Percentiles rank a stretch among this genome's conserved stretches.
These are phyloP conservation scores for Meles meles DNA, from an alignment of 2,113 vertebrate genomes.

Conservation along the genomic window DNA sequence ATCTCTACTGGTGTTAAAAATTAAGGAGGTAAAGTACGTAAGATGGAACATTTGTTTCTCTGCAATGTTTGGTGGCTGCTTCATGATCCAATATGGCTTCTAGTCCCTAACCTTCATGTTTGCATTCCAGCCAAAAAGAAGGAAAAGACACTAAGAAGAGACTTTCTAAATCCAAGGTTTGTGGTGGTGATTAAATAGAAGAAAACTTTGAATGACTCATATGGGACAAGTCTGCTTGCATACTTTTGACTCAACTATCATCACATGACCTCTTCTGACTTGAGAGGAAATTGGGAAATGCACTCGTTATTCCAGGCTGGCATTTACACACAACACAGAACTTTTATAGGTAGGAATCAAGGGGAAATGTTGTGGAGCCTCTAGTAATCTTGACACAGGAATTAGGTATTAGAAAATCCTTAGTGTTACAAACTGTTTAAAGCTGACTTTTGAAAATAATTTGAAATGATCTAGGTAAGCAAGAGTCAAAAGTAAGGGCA, in stretches of 20 bases:
- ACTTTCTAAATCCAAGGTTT: neutral
- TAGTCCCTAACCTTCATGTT: neutral
- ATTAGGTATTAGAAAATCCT: neutral
- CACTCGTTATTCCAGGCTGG: neutral
- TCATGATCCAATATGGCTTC: neutral
- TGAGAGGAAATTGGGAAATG: neutral
- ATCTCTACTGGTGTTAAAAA: neutral
- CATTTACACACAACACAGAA: neutral
- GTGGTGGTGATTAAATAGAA: neutral
- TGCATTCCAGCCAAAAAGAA: neutral
- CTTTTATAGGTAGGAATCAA: neutral
- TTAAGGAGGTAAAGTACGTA: neutral
- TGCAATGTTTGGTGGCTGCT: neutral
- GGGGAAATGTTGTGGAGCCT: neutral
- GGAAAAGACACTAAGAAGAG: rapidly evolving
- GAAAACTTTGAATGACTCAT: neutral
- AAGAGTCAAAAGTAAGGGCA: neutral
- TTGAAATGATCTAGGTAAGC: neutral
- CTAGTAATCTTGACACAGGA: neutral
- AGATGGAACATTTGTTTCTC: neutral
- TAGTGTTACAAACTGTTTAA: neutral
- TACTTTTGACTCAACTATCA: neutral
- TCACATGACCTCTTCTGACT: neutral
- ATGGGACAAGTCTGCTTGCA: neutral
- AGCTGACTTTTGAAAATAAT: neutral